Conservation (phyloP, 2,113 vertebrate species). For the Coptodon bakossiorum region DNA sequence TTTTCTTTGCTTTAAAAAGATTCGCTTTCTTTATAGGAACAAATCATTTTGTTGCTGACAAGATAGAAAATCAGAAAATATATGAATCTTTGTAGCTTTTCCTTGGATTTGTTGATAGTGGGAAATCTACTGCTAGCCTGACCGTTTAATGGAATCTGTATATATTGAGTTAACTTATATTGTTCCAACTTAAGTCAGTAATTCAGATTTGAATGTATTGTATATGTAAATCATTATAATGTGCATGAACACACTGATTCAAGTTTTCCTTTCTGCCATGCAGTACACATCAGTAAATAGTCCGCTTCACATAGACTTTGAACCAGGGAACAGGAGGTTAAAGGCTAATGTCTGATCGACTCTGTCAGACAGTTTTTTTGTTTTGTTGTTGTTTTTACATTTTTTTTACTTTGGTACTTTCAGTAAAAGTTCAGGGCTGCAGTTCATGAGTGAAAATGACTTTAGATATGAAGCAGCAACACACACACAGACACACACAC, state of each 20-base stretch:
- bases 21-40: background rate
- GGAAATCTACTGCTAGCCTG: background rate
- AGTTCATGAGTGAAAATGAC: background rate
- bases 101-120: background rate
- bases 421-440: background rate
- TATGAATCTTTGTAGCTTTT: background rate
- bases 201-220: background rate
- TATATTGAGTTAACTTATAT: background rate
- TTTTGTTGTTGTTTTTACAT: background rate
- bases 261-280: background rate
- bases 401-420: background rate
- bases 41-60: background rate
- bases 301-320: background rate
- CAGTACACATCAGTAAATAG: background rate
- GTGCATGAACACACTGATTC: background rate
- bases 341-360: background rate
- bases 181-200: background rate
- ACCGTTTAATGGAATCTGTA: background rate
- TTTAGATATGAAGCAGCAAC: background rate
- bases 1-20: background rate
- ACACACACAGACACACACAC: background rate
- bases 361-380: background rate
- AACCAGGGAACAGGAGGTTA: background rate
- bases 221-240: background rate
- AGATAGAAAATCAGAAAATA: background rate